Evolutionary conservation across 2,888 invertebrate species (phyloP), one percentile per base, ranked within the genome.

Genomic region (Pachycephus smyrnensis): DNA sequence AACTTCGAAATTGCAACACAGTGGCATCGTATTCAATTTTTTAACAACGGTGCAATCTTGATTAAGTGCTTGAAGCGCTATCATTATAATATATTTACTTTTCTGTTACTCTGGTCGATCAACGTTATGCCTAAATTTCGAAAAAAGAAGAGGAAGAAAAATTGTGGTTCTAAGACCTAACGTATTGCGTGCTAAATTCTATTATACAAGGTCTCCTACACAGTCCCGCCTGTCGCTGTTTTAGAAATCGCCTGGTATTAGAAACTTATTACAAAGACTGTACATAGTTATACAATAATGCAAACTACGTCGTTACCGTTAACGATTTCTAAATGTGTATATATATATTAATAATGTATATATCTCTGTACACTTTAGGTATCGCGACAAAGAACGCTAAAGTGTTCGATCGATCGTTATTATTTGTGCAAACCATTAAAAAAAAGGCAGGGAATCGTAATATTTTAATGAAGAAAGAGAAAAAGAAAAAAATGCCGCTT

Each of bases 191-290:
- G 15, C 15, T 15, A 40, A 40, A 15, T 40, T 15, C 55, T 55
- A 23, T 55, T 23, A 23, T 55, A 55, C 55, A 55, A 23, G 55
- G 55, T 55, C 23, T 55, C 15, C 23, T 55, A 23, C 9, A 23
- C 23, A 55, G 23, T 55, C 55, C 23, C 9, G 2, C 0, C 55
- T 55, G 23, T 0, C 23, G 23, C 23, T 55, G 23, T 9, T 55
- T 23, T 55, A 55, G 55, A 23, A 55, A 23, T 55, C 1, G 9
- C 23, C 9, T 55, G 23, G 23, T 55, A 55, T 55, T 71, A 71
- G 71, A 71, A 71, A 71, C 71, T 71, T 71, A 71, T 71, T 32
- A 71, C 71, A 71, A 71, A 71, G 71, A 31, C 71, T 71, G 71
- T 71, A 71, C 71, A 71, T 71, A 31, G 71, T 71, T 71, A 71